phyloP scores from a whole-genome alignment of 2,888 invertebrate species.

The Ochropleura leucogaster region DNA sequence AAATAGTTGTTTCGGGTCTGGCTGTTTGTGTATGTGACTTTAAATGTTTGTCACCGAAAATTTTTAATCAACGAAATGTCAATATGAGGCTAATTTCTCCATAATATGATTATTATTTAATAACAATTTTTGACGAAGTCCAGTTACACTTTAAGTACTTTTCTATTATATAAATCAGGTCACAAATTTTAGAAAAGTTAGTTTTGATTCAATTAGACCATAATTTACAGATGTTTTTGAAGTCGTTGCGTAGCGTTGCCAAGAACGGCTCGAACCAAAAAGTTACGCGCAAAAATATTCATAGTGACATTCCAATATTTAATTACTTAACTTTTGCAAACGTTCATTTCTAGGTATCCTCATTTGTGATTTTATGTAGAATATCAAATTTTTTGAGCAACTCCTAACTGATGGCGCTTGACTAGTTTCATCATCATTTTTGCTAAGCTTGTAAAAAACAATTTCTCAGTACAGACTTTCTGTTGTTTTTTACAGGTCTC shows the following conservation, averaged over 20 bases:
- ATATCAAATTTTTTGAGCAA: neutral
- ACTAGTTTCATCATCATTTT: neutral
- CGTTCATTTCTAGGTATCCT: neutral
- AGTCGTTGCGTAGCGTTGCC: conserved; percentile 23
- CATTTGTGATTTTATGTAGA: neutral
- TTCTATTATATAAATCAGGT: neutral
- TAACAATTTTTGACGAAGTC: neutral
- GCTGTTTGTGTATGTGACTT: no score
- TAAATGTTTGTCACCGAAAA: no score
- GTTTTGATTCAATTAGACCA: conserved; percentile 25
- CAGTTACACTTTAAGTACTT: neutral
- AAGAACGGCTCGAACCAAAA: conserved; percentile 8
- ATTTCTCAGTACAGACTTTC: neutral
- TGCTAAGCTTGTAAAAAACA: neutral
- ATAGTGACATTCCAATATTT: neutral
- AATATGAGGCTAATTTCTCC: neutral
- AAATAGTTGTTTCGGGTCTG: no score
- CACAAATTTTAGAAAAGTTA: conserved; percentile 2
- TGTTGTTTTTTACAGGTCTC: neutral
- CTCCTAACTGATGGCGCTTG: neutral
- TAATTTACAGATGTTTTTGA: conserved; percentile 25
- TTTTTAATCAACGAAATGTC: neutral
- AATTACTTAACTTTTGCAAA: neutral
- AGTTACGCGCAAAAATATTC: conserved; percentile 6
- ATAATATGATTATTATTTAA: neutral